Base-by-base conservation (phyloP, 2,113 vertebrate genomes). In the Sebastes schlegelii region DNA sequence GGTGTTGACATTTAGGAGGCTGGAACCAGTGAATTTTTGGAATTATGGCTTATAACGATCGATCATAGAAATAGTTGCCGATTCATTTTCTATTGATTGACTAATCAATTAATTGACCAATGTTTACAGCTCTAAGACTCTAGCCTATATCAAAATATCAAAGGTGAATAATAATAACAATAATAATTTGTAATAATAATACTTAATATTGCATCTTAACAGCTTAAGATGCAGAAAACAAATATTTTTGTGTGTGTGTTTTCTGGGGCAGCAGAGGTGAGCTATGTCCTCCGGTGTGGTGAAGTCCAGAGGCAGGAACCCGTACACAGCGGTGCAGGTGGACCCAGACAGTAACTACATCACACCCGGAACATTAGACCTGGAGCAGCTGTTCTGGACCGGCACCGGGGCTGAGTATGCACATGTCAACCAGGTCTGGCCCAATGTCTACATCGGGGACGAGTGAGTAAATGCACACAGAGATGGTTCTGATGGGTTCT, bases 351-450 rank as follows among this genome's bases (percentile, higher is more conserved):
- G 94, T 6, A 95, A 96, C 40, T 99, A 99, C 63, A 93, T 93
- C 55, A 99, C 98, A 8, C 97, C 98, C 0, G 97, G 97, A 5
- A 96, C 97, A 9, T 96, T 97, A 48, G 97, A 98, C 82, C 88
- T 99, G 90, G 97, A 99, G 90, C 94, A 96, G 74, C 93, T 98
- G 79, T 96, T 99, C 91, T 98, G 97, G 96, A 77, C 80, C 0
- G 96, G 97, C 42, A 90, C 94, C 17, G 95, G 93, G 5, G 94
- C 94, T 2, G 92, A 95, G 81, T 98, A 96, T 65, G 94, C 96
- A 5, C 97, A 98, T 0, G 95, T 97, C 85, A 97, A 97, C 1
- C 94, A 97, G 90, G 97, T 99, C 85, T 99, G 97, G 96, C 97
- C 97, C 64, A 91, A 91, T 13, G 88, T 99, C 84, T 97, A 96